Conservation (phyloP, 2,888 invertebrate genomes). For the Ochropacha duplaris region DNA sequence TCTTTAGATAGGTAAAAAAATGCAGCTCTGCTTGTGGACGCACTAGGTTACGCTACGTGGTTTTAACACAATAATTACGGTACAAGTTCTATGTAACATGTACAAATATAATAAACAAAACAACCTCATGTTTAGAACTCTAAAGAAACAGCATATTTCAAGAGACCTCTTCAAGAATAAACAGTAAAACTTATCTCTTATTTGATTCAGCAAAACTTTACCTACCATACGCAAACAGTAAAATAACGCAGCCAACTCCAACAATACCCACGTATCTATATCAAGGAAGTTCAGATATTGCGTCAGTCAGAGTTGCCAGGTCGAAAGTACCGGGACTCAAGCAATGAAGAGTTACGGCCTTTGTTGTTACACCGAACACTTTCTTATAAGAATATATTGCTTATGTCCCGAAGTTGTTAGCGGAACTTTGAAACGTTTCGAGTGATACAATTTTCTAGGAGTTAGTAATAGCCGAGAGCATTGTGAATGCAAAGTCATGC, state of each 20-base stretch:
- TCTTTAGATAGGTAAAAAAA: conserved; percentile 62
- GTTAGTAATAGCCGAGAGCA: conserved; percentile 36
- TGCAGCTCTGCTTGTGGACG: no score
- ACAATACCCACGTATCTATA: conserved; percentile 15
- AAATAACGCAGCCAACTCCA: conserved; percentile 10
- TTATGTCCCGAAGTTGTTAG: conserved; percentile 38
- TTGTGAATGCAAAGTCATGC: conserved; percentile 2
- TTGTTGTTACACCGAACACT: conserved; percentile 52
- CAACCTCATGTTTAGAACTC: no score
- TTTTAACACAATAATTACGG: no score
- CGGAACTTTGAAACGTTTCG: conserved; percentile 45
- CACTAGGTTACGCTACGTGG: no score
- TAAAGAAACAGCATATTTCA: conserved; percentile 4
- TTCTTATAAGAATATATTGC: conserved; percentile 74
- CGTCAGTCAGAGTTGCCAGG: conserved; percentile 41
- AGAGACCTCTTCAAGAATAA: background rate
- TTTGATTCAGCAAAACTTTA: background rate
- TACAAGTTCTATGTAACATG: no score
- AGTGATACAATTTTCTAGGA: conserved; percentile 47
- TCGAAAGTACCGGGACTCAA: conserved; percentile 30
- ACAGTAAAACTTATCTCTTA: background rate
- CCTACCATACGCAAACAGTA: conserved; percentile 5
- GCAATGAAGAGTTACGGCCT: conserved; percentile 68
- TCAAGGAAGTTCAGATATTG: conserved; percentile 46
- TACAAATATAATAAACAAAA: no score